Base-by-base conservation (phyloP, 2,797 vertebrate species). In the Borostomias antarcticus region DNA sequence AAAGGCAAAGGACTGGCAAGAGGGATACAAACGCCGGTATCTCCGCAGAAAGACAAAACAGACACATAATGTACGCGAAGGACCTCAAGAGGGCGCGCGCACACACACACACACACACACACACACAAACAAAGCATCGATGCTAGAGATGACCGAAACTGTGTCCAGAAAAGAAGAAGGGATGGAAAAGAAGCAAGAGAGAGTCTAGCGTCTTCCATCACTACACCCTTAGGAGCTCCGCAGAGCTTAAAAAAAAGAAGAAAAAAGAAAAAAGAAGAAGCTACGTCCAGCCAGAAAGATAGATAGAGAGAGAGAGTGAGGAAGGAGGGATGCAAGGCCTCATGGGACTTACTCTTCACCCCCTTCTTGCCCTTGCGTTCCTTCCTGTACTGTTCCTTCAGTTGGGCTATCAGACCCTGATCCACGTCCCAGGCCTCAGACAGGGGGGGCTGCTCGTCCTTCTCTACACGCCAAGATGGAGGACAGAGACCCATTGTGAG, bases 371-470 rank as follows among this genome's bases (percentile, higher is more conserved):
- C 94, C 89, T 95, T 95, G 87, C 96, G 94, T 80, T 98, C 96
- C 93, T 97, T 97, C 93, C 93, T 96, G 96, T 98, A 98, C 89
- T 98, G 95, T 84, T 98, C 97, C 95, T 98, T 98, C 84, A 98
- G 95, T 92, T 98, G 97, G 82, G 94, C 95, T 86, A 98, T 96
- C 85, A 98, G 93, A 77, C 94, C 94, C 93, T 96, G 95, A 92
- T 98, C 96, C 93, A 98, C 96, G 81, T 96, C 96, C 97, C 96
- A 98, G 80, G 94, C 90, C 92, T 95, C 94, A 65, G 92, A 91
- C 88, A 91, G 91, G 84, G 93, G 90, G 89, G 92, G 92, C 80
- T 92, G 91, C 84, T 95, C 95, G 85, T 95, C 95, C 93, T 96
- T 95, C 90, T 97, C 96, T 98, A 94, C 92, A 95, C 70, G 23